Conservation (phyloP, 2,113 vertebrate species). For the Xyrauchen texanus region DNA sequence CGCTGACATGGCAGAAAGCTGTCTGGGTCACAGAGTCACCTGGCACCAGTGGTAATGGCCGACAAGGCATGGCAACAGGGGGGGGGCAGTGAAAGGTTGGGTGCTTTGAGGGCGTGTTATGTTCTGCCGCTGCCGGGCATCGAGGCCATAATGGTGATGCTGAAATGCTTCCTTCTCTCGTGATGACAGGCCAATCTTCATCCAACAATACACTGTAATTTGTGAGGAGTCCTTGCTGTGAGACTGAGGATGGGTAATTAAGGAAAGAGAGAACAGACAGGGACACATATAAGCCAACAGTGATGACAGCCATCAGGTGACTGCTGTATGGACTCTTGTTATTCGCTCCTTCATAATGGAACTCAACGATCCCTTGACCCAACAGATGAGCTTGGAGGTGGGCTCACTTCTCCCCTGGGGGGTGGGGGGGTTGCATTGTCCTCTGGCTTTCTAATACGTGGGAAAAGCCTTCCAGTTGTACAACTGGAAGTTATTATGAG, state of each 20-base stretch:
- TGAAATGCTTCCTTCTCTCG: conserved; percentile 55
- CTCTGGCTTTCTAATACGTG: conserved; percentile 43
- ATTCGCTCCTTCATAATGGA: conserved; percentile 53
- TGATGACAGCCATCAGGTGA: conserved; percentile 62
- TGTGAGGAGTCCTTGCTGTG: conserved; percentile 70
- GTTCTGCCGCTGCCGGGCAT: conserved; percentile 51
- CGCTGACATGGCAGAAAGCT: conserved; percentile 65
- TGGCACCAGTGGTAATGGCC: conserved; percentile 69
- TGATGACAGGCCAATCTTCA: conserved; percentile 62
- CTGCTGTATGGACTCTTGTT: conserved; percentile 55
- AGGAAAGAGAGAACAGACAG: conserved; percentile 56
- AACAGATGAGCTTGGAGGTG: conserved; percentile 29
- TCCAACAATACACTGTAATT: conserved; percentile 61
- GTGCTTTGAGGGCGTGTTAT: conserved; percentile 42
- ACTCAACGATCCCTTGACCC: conserved; percentile 46
- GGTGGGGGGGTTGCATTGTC: conserved; percentile 41
- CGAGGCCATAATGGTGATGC: conserved; percentile 52
- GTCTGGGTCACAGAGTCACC: conserved; percentile 71
- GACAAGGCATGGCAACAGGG: conserved; percentile 10
- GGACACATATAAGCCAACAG: conserved; percentile 47
- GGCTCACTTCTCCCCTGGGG: too few relatives aligned
- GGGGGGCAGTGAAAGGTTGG: too few relatives aligned
- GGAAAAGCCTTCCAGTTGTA: conserved; percentile 48
- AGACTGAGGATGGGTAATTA: conserved; percentile 67
- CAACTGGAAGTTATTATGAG: conserved; percentile 47